These are phyloP conservation scores for Hirudinaria manillensis DNA, from an alignment of 2,888 invertebrate genomes.

Conservation along the genomic window DNA sequence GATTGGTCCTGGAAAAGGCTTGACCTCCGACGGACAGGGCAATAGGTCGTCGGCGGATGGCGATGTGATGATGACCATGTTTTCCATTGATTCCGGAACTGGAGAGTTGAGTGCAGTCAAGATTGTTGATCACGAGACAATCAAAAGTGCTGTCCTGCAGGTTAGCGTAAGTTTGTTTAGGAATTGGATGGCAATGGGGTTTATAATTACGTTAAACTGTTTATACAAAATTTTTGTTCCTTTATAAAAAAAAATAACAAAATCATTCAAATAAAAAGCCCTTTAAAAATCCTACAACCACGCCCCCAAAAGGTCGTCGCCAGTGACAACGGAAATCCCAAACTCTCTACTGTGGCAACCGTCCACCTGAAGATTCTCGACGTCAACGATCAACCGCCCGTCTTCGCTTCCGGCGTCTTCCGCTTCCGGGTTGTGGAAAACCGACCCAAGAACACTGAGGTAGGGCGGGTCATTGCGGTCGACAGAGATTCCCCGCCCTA, in stretches of 20 bases:
- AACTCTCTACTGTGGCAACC: neutral
- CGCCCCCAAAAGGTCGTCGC: slow-evolving; percentile 11
- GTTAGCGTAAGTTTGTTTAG: neutral
- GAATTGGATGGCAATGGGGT: no score
- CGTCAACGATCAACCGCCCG: slow-evolving; percentile 26
- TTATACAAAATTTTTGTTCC: no score
- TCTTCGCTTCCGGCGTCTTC: slow-evolving; percentile 12
- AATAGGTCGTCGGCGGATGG: neutral
- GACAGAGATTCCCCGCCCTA: slow-evolving; percentile 12
- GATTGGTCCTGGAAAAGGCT: neutral
- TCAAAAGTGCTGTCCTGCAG: slow-evolving; percentile 8
- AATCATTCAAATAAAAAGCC: no score
- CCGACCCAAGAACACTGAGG: neutral
- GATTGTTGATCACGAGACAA: neutral
- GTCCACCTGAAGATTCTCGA: slow-evolving; percentile 20
- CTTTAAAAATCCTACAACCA: no score
- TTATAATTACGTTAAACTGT: no score
- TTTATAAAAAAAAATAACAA: no score
- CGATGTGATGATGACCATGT: neutral
- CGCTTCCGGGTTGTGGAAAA: slow-evolving; percentile 21
- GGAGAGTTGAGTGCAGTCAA: slow-evolving; percentile 3
- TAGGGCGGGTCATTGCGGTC: slow-evolving; percentile 25
- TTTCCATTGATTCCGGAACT: slow-evolving; percentile 8
- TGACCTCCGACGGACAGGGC: neutral
- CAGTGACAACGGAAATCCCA: slow-evolving; percentile 17